Base-by-base conservation (phyloP, 64 coral and sea anemone genomes). In the Montipora efflorescens region DNA sequence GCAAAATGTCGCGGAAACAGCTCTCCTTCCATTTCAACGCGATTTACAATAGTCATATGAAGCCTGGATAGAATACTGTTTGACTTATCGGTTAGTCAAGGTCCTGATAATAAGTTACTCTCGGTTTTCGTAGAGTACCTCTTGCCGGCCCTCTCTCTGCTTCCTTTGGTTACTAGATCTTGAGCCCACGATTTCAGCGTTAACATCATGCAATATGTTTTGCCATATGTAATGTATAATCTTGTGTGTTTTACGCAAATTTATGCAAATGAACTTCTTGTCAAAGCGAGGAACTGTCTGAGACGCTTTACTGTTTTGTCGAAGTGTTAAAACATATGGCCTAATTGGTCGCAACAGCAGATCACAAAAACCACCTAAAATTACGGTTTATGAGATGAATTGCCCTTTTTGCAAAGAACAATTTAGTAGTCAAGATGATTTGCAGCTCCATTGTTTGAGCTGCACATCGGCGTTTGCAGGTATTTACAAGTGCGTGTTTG, bases 361-460 rank as follows among this genome's bases (percentile, higher is more conserved):
- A 74, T 67, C 46, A 77, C 8, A 45, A 8, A 59, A 78, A 59
- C 47, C 1, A 72, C 0, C 20, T 44, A 8, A 73, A 48, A 4
- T 25, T 90, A 5, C 19, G 7, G 20, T 4, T 73, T 55, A 76
- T 8, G 77, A 90, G 25, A 95, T 95, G 93, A 57, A 90, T 46
- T 96, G 95, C 16, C 95, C 91, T 10, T 72, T 96, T 48, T 96
- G 95, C 28, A 72, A 90, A 52, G 52, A 80, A 76, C 59, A 83
- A 61, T 59, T 96, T 77, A 74, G 52, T 50, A 70, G 59, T 12
- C 79, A 82, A 61, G 91, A 96, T 12, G 68, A 68, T 8, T 70
- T 96, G 15, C 91, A 96, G 66, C 22, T 96, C 2, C 95, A 96
- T 69, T 96, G 89, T 90, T 71, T 96, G n/a, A 71, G 82, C 18